Base-by-base conservation (phyloP, 2,888 invertebrate species). In the Epistrophella euchroma region DNA sequence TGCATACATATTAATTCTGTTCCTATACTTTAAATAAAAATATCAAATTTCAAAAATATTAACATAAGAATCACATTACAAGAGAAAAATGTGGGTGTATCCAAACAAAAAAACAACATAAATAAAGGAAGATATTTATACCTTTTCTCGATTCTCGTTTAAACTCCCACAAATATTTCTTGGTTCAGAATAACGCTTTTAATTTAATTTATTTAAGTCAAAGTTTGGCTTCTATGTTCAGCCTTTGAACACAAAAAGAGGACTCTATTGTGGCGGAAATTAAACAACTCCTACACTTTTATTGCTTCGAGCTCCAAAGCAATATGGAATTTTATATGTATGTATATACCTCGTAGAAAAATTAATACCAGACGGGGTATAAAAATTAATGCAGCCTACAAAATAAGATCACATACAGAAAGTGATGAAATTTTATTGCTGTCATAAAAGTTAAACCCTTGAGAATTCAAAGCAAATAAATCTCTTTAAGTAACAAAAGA, bases 381-480 rank as follows among this genome's bases (percentile, higher is more conserved):
- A 58, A 72, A 71, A 71, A 56, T 56, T 43, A 71, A 60, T 72
- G 35, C 47, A 60, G 19, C 60, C 43, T 58, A 47, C 25, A 11
- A 56, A 58, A 58, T 72, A 56, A 43, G 55, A 56, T 71, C 35
- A 62, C 15, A 32, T 4, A 43, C 3, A 62, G 10, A 43, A 43
- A 62, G 43, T 37, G 37, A 43, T 43, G 62, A 43, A 62, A 62
- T 25, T 62, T 62, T 62, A 62, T 62, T 43, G 43, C 43, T 6
- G 28, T 62, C 43, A 35, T 62, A 62, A 62, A 62, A 62, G 43
- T 43, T 43, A 25, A 62, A 43, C n/a, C 28, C 37, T 43, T 25
- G 62, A 25, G 15, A 62, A 28, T 19, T 43, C 43, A 43, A 28
- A 45, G 43, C 25, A 62, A 62, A 62, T 28, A 62, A 62, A 62